Conservation (phyloP, 2,888 invertebrate genomes). For the Chaetogeoica ovagalla region DNA sequence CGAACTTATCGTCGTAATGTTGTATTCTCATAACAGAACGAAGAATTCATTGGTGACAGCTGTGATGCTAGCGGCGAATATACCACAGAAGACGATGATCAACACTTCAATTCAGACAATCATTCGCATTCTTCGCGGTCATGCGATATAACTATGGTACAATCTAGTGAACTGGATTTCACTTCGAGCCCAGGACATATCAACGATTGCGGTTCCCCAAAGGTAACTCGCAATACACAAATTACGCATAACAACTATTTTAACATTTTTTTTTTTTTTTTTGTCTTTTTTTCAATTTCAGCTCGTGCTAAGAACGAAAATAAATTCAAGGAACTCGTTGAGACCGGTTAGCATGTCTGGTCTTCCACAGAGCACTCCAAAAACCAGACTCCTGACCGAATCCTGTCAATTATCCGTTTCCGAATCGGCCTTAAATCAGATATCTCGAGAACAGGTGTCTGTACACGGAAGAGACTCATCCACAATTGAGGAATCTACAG, state of each 20-base stretch:
- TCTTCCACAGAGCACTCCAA: slow-evolving; percentile 66
- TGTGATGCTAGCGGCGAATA: slow-evolving; percentile 90
- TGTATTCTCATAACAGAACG: slow-evolving; percentile 26
- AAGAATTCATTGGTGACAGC: slow-evolving; percentile 63
- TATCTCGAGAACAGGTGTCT: slow-evolving; percentile 50
- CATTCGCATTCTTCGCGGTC: slow-evolving; percentile 45
- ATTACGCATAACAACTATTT: not conserved
- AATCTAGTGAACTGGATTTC: slow-evolving; percentile 30
- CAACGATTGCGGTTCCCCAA: slow-evolving; percentile 21
- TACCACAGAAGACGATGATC: slow-evolving; percentile 73
- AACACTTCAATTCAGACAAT: slow-evolving; percentile 45
- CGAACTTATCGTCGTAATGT: not conserved
- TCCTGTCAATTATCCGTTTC: slow-evolving; percentile 71
- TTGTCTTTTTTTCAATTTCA: slow-evolving; percentile 7
- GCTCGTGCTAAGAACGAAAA: slow-evolving; percentile 53
- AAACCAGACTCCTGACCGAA: slow-evolving; percentile 57
- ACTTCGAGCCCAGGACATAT: slow-evolving; percentile 23
- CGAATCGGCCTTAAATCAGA: slow-evolving; percentile 77
- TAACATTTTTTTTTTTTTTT: not conserved
- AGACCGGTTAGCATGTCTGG: slow-evolving; percentile 90
- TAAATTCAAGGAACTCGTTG: slow-evolving; percentile 48
- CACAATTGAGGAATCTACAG: slow-evolving; percentile 62
- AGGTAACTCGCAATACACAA: slow-evolving; percentile 4
- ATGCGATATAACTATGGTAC: slow-evolving; percentile 41
- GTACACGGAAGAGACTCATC: slow-evolving; percentile 60